Percentiles rank a stretch among this genome's conserved stretches.
Evolutionary conservation across 2,888 invertebrate genomes (phyloP).

Genomic region (Nycteola revayana): DNA sequence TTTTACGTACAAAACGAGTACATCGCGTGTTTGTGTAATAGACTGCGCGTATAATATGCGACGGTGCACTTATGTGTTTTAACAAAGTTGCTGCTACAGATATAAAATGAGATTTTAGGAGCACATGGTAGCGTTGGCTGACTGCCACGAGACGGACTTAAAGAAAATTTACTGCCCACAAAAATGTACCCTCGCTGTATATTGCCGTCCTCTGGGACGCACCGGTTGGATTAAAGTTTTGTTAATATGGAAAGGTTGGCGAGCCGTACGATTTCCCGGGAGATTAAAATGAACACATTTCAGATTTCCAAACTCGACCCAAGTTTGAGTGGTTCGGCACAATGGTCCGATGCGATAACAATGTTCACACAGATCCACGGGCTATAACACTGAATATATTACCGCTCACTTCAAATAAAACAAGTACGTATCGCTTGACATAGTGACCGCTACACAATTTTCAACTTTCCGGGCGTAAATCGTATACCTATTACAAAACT

Average conservation of each 20-base stretch:
- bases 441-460: slow-evolving; percentile 39
- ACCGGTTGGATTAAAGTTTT: slow-evolving; percentile 65
- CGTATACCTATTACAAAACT: no score
- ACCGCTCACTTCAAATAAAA: slow-evolving; percentile 8
- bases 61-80: slow-evolving; percentile 34
- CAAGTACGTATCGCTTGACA: slow-evolving; percentile 25
- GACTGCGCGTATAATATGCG: slow-evolving; percentile 22
- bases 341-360: slow-evolving; percentile 42
- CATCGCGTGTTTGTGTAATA: slow-evolving; percentile 20
- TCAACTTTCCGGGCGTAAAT: slow-evolving; percentile 9
- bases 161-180: slow-evolving; percentile 69
- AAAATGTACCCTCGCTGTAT: slow-evolving; percentile 52
- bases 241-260: slow-evolving; percentile 62
- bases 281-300: slow-evolving; percentile 52
- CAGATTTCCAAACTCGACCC: slow-evolving; percentile 40
- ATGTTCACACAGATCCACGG: slow-evolving; percentile 30
- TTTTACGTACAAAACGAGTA: slow-evolving; percentile 22
- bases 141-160: slow-evolving; percentile 62
- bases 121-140: slow-evolving; percentile 59
- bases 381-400: slow-evolving; percentile 35
- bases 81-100: slow-evolving; percentile 43
- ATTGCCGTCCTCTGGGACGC: slow-evolving; percentile 40
- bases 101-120: slow-evolving; percentile 53
- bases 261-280: slow-evolving; percentile 56
- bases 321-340: slow-evolving; percentile 36